phyloP scores from a whole-genome alignment of 2,113 vertebrate genomes.

The Pelecanus crispus region DNA sequence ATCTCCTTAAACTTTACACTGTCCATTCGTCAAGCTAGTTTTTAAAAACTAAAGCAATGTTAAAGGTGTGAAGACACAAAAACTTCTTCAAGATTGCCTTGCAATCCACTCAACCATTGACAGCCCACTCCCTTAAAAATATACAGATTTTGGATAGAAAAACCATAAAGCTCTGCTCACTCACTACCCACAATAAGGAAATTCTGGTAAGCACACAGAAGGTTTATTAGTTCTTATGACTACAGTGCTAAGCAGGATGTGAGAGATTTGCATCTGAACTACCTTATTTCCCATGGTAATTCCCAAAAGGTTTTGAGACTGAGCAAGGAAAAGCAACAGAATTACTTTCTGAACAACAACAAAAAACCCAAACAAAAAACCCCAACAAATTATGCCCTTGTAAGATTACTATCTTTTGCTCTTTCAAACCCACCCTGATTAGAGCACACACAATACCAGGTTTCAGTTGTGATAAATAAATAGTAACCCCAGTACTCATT shows the following conservation, averaged over 20 bases:
- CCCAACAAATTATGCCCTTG: background rate
- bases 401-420: background rate
- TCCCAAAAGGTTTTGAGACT: background rate
- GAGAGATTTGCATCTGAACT: background rate
- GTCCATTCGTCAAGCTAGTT: background rate
- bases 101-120: background rate
- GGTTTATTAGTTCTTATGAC: background rate
- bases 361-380: too few species aligned
- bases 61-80: background rate
- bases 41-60: background rate
- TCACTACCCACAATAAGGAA: background rate
- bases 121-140: background rate
- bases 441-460: fast-evolving
- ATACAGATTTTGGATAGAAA: background rate
- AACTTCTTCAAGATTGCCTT: background rate
- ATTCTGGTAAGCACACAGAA: background rate
- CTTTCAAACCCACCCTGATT: background rate
- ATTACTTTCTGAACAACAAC: background rate
- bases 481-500: background rate
- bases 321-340: background rate
- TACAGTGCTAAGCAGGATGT: fast-evolving
- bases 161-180: background rate
- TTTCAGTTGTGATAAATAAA: background rate
- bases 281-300: background rate
- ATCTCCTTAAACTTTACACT: background rate